A percentile compares a stretch with the other conserved stretches of the same genome.
phyloP scores from a whole-genome alignment of 2,888 invertebrate genomes.

The Himalopsyche kuldschensis region DNA sequence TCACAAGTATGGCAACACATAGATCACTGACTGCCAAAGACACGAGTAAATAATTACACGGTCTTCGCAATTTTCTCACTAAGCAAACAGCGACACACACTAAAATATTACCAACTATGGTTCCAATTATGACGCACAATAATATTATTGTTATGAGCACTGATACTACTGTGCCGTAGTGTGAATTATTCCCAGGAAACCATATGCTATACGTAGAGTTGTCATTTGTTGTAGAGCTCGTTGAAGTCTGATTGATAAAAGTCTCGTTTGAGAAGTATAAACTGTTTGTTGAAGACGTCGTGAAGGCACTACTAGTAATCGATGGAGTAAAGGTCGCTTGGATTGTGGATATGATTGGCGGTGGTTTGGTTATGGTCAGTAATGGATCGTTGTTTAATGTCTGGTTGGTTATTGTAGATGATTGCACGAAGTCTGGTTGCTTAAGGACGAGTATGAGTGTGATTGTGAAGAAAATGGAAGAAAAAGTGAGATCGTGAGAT shows the following conservation, averaged over 20 bases:
- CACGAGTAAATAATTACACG: conserved; percentile 89
- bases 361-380: background rate
- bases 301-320: conserved; percentile 44
- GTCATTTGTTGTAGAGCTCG: conserved; percentile 44
- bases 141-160: conserved; percentile 74
- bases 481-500: conserved; percentile 32
- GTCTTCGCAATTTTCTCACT: conserved; percentile 86
- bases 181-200: conserved; percentile 51
- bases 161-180: conserved; percentile 55
- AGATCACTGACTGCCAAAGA: conserved; percentile 96
- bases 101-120: conserved; percentile 85
- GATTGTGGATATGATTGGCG: background rate
- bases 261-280: conserved; percentile 47
- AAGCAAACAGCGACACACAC: conserved; percentile 95
- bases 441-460: conserved; percentile 22
- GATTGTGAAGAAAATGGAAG: conserved; percentile 26
- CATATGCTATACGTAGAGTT: conserved; percentile 45
- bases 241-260: conserved; percentile 45
- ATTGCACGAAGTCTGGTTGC: conserved; percentile 9
- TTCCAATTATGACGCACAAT: conserved; percentile 75
- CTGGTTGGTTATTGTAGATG: conserved; percentile 9
- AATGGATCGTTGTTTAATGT: background rate
- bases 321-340: conserved; percentile 4
- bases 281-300: conserved; percentile 43
- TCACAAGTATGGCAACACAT: conserved; percentile 92